phyloP scores from a whole-genome alignment of 2,888 invertebrate genomes.

The Calameuta filiformis region DNA sequence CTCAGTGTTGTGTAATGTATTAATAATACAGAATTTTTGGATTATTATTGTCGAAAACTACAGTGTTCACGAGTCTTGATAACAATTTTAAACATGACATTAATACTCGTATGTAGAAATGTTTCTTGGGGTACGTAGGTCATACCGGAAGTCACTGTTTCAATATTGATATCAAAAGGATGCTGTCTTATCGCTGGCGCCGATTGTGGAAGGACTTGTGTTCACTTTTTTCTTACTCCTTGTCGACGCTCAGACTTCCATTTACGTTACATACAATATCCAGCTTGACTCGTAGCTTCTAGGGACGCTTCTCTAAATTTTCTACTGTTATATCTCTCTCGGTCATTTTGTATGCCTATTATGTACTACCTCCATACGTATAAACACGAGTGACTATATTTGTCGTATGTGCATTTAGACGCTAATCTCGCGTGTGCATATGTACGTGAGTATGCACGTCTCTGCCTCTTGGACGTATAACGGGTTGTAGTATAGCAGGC shows the following conservation, averaged over 20 bases:
- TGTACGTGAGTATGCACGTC: not conserved
- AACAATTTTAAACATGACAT: not conserved
- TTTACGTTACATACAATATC: not conserved
- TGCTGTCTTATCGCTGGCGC: conserved; percentile 37
- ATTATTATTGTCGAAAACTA: not conserved
- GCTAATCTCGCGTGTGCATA: not conserved
- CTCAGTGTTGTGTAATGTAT: not conserved
- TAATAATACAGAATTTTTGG: not conserved
- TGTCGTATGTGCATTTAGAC: not conserved
- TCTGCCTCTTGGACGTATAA: not conserved
- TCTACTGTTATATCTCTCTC: not conserved
- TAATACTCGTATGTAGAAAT: not conserved
- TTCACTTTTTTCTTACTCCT: not conserved
- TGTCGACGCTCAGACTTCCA: not conserved
- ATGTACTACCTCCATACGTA: not conserved
- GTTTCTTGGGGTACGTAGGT: conserved; percentile 52
- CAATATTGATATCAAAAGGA: conserved; percentile 47
- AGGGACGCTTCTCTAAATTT: not conserved
- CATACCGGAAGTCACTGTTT: conserved; percentile 40
- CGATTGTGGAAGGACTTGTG: not conserved
- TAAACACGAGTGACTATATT: not conserved
- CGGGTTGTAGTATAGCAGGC: not conserved
- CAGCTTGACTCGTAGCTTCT: not conserved
- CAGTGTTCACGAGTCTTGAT: not conserved
- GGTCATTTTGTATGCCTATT: not conserved